Conservation (phyloP, 2,888 invertebrate species). For the Napeogenes sylphis region DNA sequence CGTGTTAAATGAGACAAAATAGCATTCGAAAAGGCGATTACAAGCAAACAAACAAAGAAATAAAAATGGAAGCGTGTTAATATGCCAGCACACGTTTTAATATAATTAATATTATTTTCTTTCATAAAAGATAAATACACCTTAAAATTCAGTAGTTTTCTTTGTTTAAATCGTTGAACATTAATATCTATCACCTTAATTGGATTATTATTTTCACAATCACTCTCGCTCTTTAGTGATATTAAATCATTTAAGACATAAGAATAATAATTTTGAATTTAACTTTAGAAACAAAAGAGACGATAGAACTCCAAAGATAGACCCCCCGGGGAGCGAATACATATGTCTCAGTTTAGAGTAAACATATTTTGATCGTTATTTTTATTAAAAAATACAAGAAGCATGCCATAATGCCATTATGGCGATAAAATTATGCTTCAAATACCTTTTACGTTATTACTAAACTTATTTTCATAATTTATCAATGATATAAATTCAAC, state of each 20-base stretch:
- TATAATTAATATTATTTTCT: too few species aligned
- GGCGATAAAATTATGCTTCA: background rate
- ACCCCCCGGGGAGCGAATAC: slow-evolving; percentile 1
- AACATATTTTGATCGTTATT: background rate
- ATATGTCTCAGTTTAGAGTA: background rate
- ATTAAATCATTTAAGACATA: background rate
- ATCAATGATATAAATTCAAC: slow-evolving; percentile 3
- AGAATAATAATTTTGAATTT: background rate
- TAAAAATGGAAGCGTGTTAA: too few species aligned
- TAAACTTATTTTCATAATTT: background rate
- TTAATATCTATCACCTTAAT: too few species aligned
- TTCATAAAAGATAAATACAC: too few species aligned
- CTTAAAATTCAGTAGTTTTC: too few species aligned
- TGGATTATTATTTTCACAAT: background rate
- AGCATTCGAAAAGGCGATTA: too few species aligned
- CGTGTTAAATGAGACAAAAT: too few species aligned
- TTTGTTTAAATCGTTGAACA: too few species aligned
- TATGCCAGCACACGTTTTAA: too few species aligned
- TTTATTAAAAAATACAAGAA: background rate
- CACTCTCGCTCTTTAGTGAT: background rate
- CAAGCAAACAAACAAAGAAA: too few species aligned
- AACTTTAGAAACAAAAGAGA: slow-evolving; percentile 3
- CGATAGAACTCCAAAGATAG: slow-evolving; percentile 1
- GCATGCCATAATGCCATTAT: slow-evolving; percentile 3
- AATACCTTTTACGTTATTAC: background rate